Evolutionary conservation across 2,113 vertebrate genomes (phyloP).

Genomic region (Picathartes gymnocephalus): DNA sequence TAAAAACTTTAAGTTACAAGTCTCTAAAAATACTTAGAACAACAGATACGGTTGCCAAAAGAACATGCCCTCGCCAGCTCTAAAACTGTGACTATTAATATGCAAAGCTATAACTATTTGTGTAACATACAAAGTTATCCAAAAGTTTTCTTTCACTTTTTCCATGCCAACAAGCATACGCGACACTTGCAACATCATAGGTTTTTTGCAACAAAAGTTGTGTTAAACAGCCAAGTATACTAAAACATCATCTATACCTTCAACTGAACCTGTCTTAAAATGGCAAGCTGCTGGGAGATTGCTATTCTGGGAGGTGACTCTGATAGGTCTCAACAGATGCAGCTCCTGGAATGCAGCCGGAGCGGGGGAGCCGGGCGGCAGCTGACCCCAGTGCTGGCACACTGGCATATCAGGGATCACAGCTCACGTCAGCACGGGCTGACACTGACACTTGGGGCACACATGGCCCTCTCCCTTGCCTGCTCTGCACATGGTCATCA

Average conservation of each 20-base stretch:
- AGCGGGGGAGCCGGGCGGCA: slow-evolving; percentile 21
- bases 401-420: not conserved
- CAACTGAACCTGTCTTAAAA: slow-evolving; percentile 85
- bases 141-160: not conserved
- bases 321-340: slow-evolving; percentile 94
- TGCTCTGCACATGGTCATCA: not conserved
- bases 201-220: not conserved
- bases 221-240: not conserved
- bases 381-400: slow-evolving; percentile 67
- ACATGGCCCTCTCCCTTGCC: slow-evolving; percentile 24
- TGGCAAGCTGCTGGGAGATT: slow-evolving; percentile 78
- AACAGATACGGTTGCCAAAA: not conserved
- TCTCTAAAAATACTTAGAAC: not conserved
- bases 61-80: not conserved
- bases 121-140: not conserved
- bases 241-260: slow-evolving; percentile 35
- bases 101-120: not conserved
- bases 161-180: not conserved
- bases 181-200: not conserved
- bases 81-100: not conserved
- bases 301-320: slow-evolving; percentile 89
- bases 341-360: slow-evolving; percentile 75
- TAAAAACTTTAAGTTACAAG: not conserved
- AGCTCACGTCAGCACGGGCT: not conserved
- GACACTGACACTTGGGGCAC: slow-evolving; percentile 55